phyloP scores from a whole-genome alignment of 2,888 invertebrate genomes.

The Drosophila multiciliata region DNA sequence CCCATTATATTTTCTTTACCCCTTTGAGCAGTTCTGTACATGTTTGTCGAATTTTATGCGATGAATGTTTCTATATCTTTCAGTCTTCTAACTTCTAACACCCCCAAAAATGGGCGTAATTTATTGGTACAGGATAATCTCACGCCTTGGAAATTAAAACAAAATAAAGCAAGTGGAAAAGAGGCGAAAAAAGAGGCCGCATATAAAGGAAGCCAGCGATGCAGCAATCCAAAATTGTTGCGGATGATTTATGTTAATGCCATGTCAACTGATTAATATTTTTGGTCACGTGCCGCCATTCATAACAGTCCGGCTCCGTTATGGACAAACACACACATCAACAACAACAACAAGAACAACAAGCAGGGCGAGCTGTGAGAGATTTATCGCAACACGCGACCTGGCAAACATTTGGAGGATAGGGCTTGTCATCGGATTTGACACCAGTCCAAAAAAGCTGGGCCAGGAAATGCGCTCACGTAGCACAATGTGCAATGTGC shows the following conservation, averaged over 20 bases:
- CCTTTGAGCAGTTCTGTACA: background rate
- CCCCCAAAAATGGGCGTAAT: background rate
- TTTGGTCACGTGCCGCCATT: slow-evolving; percentile 82
- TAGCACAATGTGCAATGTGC: slow-evolving; percentile 60
- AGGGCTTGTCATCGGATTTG: slow-evolving; percentile 53
- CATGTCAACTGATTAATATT: slow-evolving; percentile 83
- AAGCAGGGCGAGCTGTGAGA: slow-evolving; percentile 25
- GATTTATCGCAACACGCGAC: slow-evolving; percentile 59
- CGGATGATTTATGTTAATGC: slow-evolving; percentile 83
- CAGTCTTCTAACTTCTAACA: background rate
- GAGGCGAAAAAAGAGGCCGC: background rate
- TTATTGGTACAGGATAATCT: slow-evolving; percentile 21
- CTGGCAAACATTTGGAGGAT: slow-evolving; percentile 49
- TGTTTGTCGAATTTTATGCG: background rate
- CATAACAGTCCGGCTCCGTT: slow-evolving; percentile 45
- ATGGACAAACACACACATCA: slow-evolving; percentile 38
- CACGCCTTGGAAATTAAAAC: slow-evolving; percentile 34
- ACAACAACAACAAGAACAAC: slow-evolving; percentile 9
- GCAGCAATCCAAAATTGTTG: slow-evolving; percentile 65
- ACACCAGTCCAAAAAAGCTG: slow-evolving; percentile 38
- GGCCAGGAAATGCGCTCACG: slow-evolving; percentile 65
- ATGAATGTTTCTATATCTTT: background rate
- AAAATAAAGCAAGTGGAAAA: slow-evolving; percentile 26
- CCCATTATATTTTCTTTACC: background rate
- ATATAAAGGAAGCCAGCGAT: slow-evolving; percentile 23